Base-by-base conservation (phyloP, 2,888 invertebrate genomes). In the Uloborus plumipes region DNA sequence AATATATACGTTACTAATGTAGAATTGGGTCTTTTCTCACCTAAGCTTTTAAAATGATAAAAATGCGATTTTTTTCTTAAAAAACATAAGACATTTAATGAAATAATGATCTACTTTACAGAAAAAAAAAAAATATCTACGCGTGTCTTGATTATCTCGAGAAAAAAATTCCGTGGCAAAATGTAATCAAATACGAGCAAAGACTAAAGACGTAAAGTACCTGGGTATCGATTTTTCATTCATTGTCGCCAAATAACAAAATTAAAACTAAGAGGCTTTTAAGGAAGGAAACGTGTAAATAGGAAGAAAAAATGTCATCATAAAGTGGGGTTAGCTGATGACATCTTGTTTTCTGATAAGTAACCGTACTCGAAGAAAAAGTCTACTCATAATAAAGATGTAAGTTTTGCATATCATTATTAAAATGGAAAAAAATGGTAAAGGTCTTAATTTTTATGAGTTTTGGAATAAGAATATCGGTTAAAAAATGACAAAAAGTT, bases 181-280 rank as follows among this genome's bases (percentile, higher is more conserved):
- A 78, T 64, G 61, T 65, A 78, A 78, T 71, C 70, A 71, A 71
- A 78, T 78, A 59, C 50, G 50, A 26, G 66, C 55, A 70, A 71
- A 51, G 62, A 71, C 55, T 65, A n/a, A 58, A 65, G 31, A 53
- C 70, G 47, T 71, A 58, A 64, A 78, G 70, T 58, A 71, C 64
- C 70, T 53, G 64, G 16, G 18, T 71, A 78, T 78, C 77, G 70
- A 78, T 76, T 69, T 55, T 61, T 18, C 22, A 51, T 58, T 50
- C 61, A 58, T 26, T 61, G 64, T 61, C 65, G 47, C 70, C 70
- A 78, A 78, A 78, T 78, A 78, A 78, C 71, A 78, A 78, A 78
- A 78, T 78, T 78, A 78, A 71, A 51, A 70, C 64, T 71, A 65
- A 70, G 77, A 55, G 55, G 77, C 77, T 77, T 78, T 78, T 78